phyloP scores from a whole-genome alignment of 2,113 vertebrate genomes.

The Hippocampus zosterae region DNA sequence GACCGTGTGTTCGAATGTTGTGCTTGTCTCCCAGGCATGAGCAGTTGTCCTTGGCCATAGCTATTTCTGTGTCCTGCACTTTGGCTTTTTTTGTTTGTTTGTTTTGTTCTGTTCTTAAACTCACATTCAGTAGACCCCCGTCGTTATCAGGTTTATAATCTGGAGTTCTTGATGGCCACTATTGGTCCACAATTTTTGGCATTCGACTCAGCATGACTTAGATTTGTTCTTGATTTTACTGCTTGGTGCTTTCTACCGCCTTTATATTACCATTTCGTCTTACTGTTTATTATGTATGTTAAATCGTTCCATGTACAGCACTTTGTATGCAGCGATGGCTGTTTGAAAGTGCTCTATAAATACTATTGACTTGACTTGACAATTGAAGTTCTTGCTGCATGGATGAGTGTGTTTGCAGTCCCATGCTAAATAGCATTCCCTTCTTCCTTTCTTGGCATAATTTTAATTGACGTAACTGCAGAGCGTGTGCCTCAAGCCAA shows the following conservation, averaged over 20 bases:
- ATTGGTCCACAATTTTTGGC: conserved; percentile 9
- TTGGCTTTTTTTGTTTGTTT: conserved; percentile 22
- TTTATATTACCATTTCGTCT: no score
- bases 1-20: conserved; percentile 22
- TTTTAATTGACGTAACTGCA: conserved; percentile 37
- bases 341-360: no score
- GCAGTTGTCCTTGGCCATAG: conserved; percentile 43
- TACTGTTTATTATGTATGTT: no score
- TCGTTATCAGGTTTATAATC: conserved; percentile 35
- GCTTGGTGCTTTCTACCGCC: no score
- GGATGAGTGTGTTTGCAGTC: conserved; percentile 11
- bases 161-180: conserved; percentile 18
- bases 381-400: conserved; percentile 9
- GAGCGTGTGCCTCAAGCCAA: conserved; percentile 44
- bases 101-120: conserved; percentile 23
- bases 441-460: conserved; percentile 33
- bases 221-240: no score
- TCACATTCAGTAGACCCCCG: conserved; percentile 36
- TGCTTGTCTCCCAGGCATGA: conserved; percentile 18
- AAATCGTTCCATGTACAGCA: no score
- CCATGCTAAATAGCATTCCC: conserved; percentile 34
- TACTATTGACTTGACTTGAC: no score
- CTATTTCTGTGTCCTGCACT: conserved; percentile 43
- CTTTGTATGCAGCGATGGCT: no score
- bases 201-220: no score